phyloP scores from a whole-genome alignment of 1,140 invertebrate species.

The Bicyclus anynana region DNA sequence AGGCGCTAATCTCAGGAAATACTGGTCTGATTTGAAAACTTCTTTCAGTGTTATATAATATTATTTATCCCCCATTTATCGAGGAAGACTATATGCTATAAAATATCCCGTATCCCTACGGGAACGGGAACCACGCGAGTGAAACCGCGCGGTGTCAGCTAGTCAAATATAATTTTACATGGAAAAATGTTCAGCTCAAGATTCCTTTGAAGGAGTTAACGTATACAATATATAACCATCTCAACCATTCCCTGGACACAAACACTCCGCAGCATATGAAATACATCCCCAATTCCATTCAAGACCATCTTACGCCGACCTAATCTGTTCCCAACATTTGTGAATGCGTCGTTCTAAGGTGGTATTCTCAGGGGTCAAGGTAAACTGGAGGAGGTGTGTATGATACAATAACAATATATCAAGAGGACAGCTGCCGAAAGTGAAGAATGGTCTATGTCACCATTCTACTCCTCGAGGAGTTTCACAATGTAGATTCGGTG shows the following conservation, averaged over 20 bases:
- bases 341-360: not conserved
- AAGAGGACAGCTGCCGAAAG: constrained; percentile 45
- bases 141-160: no score
- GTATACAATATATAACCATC: not conserved
- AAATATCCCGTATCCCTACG: no score
- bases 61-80: no score
- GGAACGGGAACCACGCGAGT: no score
- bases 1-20: no score
- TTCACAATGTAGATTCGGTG: constrained; percentile 17
- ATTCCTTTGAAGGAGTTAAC: not conserved
- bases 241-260: constrained; percentile 24
- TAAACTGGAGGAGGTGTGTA: constrained; percentile 29
- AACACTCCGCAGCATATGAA: constrained; percentile 24
- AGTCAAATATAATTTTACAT: not conserved
- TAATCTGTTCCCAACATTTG: not conserved
- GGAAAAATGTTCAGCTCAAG: not conserved
- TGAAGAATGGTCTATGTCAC: constrained; percentile 44
- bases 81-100: no score
- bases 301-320: constrained; percentile 27
- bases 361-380: constrained; percentile 16
- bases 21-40: no score
- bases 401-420: constrained; percentile 53
- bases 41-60: no score
- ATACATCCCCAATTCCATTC: constrained; percentile 28
- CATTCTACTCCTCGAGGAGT: constrained; percentile 37